phyloP scores from a whole-genome alignment of 2,113 vertebrate species.

The Terrapene triunguis region DNA sequence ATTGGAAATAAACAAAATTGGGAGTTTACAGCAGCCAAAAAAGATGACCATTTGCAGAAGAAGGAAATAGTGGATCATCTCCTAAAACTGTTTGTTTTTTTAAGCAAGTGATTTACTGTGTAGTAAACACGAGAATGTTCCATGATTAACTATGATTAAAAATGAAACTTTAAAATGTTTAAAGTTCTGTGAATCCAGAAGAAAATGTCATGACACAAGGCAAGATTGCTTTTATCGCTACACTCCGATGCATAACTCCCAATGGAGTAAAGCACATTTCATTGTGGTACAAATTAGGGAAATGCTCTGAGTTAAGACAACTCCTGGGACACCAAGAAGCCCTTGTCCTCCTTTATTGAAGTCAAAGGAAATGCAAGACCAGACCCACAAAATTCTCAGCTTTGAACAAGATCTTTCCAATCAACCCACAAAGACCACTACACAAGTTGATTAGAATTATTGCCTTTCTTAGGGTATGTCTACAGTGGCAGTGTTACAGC shows the following conservation, averaged over 20 bases:
- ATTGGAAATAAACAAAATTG: not conserved
- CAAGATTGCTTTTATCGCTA: not conserved
- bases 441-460: not conserved
- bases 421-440: not conserved
- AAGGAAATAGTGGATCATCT: not conserved
- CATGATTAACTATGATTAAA: not conserved
- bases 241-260: not conserved
- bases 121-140: not conserved
- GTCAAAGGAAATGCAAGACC: not conserved
- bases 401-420: not conserved
- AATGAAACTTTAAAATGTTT: not conserved
- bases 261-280: not conserved
- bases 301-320: not conserved
- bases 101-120: not conserved
- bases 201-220: not conserved
- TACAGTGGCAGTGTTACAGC: too few relatives aligned
- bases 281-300: accelerated
- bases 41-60: not conserved
- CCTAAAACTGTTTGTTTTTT: not conserved
- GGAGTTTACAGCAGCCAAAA: not conserved
- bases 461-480: not conserved
- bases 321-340: not conserved
- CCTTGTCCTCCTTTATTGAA: not conserved
- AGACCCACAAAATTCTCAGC: not conserved
- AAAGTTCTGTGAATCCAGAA: not conserved